Evolutionary conservation across 2,888 invertebrate genomes (phyloP), one percentile per base, ranked within the genome.

Genomic region (Pegoplata infirma): DNA sequence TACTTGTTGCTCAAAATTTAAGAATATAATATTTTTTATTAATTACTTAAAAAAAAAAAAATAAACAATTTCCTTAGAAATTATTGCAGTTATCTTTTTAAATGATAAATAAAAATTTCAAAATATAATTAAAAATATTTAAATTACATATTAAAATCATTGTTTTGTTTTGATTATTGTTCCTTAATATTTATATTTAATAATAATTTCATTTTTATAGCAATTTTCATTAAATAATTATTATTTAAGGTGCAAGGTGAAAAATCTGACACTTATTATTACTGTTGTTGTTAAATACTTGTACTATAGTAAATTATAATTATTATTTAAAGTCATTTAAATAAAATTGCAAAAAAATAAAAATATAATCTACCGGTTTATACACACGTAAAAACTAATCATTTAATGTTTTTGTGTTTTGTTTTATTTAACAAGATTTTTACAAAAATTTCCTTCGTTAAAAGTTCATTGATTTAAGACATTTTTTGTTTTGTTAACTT

Each of bases 171-270:
- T 36, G 12, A n/a, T 40, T 40, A 4, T n/a, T 40, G n/a, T 40
- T 40, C 12, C 10, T 10, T 32, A 40, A 12, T 12, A n/a, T 40
- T n/a, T 40, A n/a, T n/a, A n/a, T n/a, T n/a, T n/a, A n/a, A n/a
- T 51, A 6, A 10, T 61, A 46, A 63, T 71, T 71, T 47, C 10
- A 17, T n/a, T 2, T 40, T 36, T 63, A 32, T 55, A 63, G 25
- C 47, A 63, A 63, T 64, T 55, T 36, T 25, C 55, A 10, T 36
- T 32, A 19, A 71, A 71, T 76, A 66, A 40, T 53, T 76, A 25
- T 64, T 56, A 63, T 75, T 75, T 51, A 46, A 61, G 25, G 59
- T 55, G 66, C 47, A 71, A 66, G 71, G 66, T 76, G 69, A 71
- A 69, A 71, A 46, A 32, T 71, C 47, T 64, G 64, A 61, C 76